These are phyloP conservation scores for Sisyra terminalis DNA, from an alignment of 2,888 invertebrate genomes.

Conservation along the genomic window DNA sequence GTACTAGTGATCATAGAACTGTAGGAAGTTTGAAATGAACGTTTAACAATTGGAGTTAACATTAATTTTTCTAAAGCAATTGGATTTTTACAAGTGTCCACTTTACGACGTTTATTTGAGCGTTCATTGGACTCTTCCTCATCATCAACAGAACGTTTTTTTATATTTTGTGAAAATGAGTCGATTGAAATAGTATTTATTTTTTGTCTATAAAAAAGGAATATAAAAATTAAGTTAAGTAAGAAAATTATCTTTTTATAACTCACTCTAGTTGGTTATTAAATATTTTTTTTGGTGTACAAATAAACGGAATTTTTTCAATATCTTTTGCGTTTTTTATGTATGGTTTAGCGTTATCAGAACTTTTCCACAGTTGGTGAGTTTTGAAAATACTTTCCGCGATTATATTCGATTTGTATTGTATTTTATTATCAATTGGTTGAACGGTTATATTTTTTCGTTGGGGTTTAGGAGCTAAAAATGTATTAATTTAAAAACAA, in stretches of 20 bases:
- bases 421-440: constrained; percentile 19
- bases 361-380: constrained; percentile 29
- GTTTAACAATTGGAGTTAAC: constrained; percentile 37
- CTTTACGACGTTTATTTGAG: constrained; percentile 15
- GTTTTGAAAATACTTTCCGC: constrained; percentile 30
- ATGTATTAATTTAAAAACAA: background rate
- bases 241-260: too few species aligned
- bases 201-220: background rate
- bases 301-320: constrained; percentile 43
- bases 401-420: constrained; percentile 30
- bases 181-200: background rate
- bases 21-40: constrained; percentile 18
- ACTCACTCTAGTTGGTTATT: background rate
- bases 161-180: background rate
- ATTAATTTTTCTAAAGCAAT: constrained; percentile 24
- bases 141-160: constrained; percentile 1
- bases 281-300: constrained; percentile 32
- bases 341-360: constrained; percentile 21
- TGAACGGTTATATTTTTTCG: constrained; percentile 27
- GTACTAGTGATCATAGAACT: constrained; percentile 22
- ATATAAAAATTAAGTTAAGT: too few species aligned
- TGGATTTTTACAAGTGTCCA: constrained; percentile 21
- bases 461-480: constrained; percentile 3
- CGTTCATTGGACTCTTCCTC: constrained; percentile 12
- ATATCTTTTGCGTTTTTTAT: constrained; percentile 24